Evolutionary conservation across 2,797 vertebrate genomes (phyloP).

Genomic region (Danio albolineatus): DNA sequence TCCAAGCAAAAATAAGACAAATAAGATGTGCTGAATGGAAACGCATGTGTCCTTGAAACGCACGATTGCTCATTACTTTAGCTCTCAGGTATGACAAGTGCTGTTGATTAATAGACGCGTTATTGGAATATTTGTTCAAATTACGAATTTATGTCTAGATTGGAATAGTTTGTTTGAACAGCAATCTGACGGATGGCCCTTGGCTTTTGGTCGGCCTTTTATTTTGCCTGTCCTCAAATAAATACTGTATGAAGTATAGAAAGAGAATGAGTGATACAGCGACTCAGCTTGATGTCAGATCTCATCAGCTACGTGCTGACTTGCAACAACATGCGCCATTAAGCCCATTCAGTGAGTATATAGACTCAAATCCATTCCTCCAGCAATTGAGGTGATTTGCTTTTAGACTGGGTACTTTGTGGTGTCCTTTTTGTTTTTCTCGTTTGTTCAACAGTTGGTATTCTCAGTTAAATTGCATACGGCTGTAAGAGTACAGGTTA

Average conservation of each 20-base stretch:
- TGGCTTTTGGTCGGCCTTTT: not conserved
- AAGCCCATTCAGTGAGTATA: slow-evolving; percentile 26
- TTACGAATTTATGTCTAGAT: slow-evolving; percentile 22
- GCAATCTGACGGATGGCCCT: not conserved
- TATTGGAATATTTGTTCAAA: slow-evolving; percentile 39
- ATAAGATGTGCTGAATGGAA: not conserved
- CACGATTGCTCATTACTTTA: slow-evolving; percentile 29
- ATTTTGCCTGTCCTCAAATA: not conserved
- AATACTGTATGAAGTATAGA: not conserved
- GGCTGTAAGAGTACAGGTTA: not conserved
- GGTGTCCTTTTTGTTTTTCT: not conserved
- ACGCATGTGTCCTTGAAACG: slow-evolving; percentile 20
- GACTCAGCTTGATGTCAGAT: slow-evolving; percentile 38
- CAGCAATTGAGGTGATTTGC: slow-evolving; percentile 23
- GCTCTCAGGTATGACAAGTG: slow-evolving; percentile 16
- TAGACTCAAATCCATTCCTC: slow-evolving; percentile 28
- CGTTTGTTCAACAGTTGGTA: not conserved
- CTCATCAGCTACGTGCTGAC: slow-evolving; percentile 41
- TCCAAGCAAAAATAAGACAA: slow-evolving; percentile 16
- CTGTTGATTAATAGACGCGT: slow-evolving; percentile 37
- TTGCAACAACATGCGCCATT: slow-evolving; percentile 35
- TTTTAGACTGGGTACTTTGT: not conserved
- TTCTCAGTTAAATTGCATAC: not conserved
- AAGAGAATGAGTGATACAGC: slow-evolving; percentile 23
- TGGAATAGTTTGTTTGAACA: slow-evolving; percentile 25